These are phyloP conservation scores for Apus apus DNA, from an alignment of 2,113 vertebrate species.

Conservation along the genomic window DNA sequence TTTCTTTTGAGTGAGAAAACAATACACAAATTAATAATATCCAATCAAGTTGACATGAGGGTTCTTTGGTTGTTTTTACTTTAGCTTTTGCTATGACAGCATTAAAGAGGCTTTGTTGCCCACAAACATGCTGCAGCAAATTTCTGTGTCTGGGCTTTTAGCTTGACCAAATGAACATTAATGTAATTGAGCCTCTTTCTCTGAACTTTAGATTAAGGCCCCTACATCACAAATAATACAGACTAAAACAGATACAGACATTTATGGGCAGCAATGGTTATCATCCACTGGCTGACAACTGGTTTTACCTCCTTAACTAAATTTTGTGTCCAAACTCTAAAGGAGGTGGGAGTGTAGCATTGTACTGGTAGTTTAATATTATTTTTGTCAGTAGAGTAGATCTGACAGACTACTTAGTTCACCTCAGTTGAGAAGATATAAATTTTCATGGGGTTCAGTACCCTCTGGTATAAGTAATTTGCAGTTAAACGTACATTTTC, in stretches of 20 bases:
- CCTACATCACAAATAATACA: neutral
- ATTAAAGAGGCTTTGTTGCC: neutral
- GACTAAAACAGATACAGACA: slow-evolving; percentile 7
- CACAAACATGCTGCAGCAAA: neutral
- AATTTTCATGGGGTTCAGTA: neutral
- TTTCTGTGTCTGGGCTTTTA: neutral
- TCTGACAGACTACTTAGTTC: neutral
- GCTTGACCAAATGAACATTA: slow-evolving; percentile 10
- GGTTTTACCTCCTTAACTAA: slow-evolving; percentile 18
- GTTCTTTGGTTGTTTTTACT: neutral
- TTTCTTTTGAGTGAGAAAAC: neutral
- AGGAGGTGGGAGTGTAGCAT: neutral
- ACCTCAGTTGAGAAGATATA: neutral
- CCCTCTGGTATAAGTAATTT: neutral
- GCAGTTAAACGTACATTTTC: neutral
- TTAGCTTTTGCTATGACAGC: neutral
- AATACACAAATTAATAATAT: neutral
- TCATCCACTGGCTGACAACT: neutral
- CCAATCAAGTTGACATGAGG: neutral
- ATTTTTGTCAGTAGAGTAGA: neutral
- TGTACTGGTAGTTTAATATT: neutral
- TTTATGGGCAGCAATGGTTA: slow-evolving; percentile 33
- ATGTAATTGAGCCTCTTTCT: slow-evolving; percentile 25
- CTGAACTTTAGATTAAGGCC: slow-evolving; percentile 43
- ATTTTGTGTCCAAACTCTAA: neutral